A percentile compares a stretch with the other conserved stretches of the same genome.
Evolutionary conservation across 2,797 vertebrate genomes (phyloP).

Genomic region (Gymnocypris eckloni): DNA sequence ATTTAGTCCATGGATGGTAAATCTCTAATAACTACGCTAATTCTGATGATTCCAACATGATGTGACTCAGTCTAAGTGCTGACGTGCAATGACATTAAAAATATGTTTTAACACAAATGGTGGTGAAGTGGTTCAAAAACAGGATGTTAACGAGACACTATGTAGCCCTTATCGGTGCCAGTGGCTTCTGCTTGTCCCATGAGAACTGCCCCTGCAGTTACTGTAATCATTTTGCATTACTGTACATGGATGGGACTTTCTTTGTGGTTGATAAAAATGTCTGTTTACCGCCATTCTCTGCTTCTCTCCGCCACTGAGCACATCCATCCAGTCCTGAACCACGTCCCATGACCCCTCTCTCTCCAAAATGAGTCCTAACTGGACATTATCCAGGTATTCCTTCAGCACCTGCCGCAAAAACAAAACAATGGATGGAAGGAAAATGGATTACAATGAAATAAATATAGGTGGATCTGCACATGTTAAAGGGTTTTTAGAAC

Average conservation of each 20-base stretch:
- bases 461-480: not conserved
- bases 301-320: conserved; percentile 97
- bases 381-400: conserved; percentile 95
- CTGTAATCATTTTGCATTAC: not conserved
- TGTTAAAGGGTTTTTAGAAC: not conserved
- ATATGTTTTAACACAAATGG: not conserved
- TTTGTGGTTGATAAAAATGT: not conserved
- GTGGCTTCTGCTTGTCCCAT: not conserved
- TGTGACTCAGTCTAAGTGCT: not conserved
- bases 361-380: conserved; percentile 92
- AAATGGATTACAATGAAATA: not conserved
- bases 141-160: not conserved
- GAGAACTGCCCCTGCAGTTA: not conserved
- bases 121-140: not conserved
- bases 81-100: not conserved
- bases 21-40: not conserved
- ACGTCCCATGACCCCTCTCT: conserved; percentile 93
- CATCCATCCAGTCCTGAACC: conserved; percentile 98
- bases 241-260: not conserved
- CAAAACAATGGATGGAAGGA: not conserved
- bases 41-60: not conserved
- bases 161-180: not conserved
- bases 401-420: conserved; percentile 85
- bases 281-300: conserved; percentile 96
- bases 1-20: not conserved